Evolutionary conservation across 2,888 invertebrate species (phyloP), one percentile per base, ranked within the genome.

Genomic region (Drosophila testacea): DNA sequence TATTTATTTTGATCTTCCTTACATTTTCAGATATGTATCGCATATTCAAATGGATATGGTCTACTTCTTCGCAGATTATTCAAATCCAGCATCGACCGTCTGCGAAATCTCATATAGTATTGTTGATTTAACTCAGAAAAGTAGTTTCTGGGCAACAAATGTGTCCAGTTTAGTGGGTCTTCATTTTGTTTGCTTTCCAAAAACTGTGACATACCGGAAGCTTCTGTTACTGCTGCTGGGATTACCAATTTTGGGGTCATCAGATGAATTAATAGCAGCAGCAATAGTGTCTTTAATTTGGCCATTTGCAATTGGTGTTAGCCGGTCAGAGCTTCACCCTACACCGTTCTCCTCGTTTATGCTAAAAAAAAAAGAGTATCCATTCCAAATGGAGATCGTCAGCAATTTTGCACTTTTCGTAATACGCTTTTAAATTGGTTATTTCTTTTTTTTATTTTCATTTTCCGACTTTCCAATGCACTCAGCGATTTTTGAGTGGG

Each of bases 91-190:
- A 30, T 3, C 4, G 79, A 65, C 6, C 72, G 81, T 9, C 84
- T 55, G 0, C 79, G 83, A 74, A 83, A 88, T 44, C 78, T 47
- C 11, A 51, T 41, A 70, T 83, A 83, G 57, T 90, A 90, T 41
- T 82, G 89, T 65, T 79, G 81, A 71, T 89, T 85, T 47, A 82
- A 27, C 28, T 77, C 77, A 10, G 88, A 88, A 38, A 79, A 89
- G 32, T 67, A 81, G 48, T 88, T 88, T 30, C 67, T 85, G n/a
- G 88, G 90, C 65, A 88, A 62, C 32, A 79, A 48, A 34, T 82
- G 68, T 4, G 66, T 52, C 75, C 85, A 82, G 42, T 42, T 60
- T 11, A 39, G 34, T 0, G 71, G 57, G 11, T 32, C 54, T 46
- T 69, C 51, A 4, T 22, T 55, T 47, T 42, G 41, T 16, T 52